Evolutionary conservation across 2,888 invertebrate genomes (phyloP), one percentile per base, ranked within the genome.

Genomic region (Parascotia fuliginaria): DNA sequence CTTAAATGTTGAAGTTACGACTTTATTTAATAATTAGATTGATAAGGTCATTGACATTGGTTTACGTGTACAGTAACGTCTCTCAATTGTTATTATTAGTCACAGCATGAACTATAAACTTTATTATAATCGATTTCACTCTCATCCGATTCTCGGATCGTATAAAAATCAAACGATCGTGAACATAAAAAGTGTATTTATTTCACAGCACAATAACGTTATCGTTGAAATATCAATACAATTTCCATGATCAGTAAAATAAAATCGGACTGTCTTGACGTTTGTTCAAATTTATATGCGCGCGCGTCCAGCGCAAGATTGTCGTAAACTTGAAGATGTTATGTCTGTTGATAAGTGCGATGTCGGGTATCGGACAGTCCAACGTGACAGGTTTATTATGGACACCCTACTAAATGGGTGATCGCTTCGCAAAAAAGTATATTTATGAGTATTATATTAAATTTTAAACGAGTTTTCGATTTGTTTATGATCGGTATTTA

Each of bases 241-340:
- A 87, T 90, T 88, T 87, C 83, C 87, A 85, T 89, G 90, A 91
- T 91, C 88, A 80, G 87, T 83, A 81, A 83, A 87, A 89, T 89
- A 87, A 89, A 90, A 89, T 87, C 84, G 80, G 73, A 77, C 76
- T 73, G 67, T 76, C 78, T 77, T 87, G 89, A 87, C 89, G 84
- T 85, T 86, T 82, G 81, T 84, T 83, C 75, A 73, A 87, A 88
- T 89, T 90, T 91, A 90, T 88, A 69, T 61, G 66, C 69, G 81
- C 81, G 78, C 81, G 77, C 78, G 83, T 80, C 81, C 77, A 71
- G 77, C 75, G 80, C 80, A 78, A 79, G 81, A 80, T 73, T 86
- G 88, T 90, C 89, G 89, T 91, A 90, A 91, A 89, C 74, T 88
- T 87, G 89, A 88, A 77, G 88, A 89, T 81, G 85, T 90, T 86